Evolutionary conservation across 2,797 vertebrate species (phyloP).

Genomic region (Meda fulgida): DNA sequence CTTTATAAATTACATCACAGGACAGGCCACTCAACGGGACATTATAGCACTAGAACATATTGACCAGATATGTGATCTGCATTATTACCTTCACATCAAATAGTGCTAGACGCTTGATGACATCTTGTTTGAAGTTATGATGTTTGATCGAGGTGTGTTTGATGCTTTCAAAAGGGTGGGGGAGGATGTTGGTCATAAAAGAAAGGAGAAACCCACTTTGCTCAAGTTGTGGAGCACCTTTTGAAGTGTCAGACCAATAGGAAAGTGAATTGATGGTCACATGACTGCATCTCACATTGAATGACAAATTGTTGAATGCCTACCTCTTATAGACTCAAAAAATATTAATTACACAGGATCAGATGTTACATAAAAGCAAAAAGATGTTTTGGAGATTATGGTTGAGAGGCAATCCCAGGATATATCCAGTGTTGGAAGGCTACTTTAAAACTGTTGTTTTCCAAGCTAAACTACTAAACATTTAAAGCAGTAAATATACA

Average conservation of each 20-base stretch:
- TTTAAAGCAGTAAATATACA: background rate
- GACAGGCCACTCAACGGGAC: slow-evolving; percentile 35
- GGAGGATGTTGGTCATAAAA: slow-evolving; percentile 63
- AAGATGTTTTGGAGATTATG: background rate
- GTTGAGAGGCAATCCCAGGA: background rate
- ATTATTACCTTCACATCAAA: slow-evolving; percentile 80
- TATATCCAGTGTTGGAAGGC: background rate
- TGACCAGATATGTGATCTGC: slow-evolving; percentile 58
- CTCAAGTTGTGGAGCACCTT: slow-evolving; percentile 67
- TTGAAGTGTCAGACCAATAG: slow-evolving; percentile 70
- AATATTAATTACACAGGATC: slow-evolving; percentile 1
- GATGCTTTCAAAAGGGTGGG: slow-evolving; percentile 69
- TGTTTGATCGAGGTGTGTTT: slow-evolving; percentile 82
- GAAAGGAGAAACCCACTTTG: slow-evolving; percentile 73
- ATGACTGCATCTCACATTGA: slow-evolving; percentile 51
- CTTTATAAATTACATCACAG: slow-evolving; percentile 56
- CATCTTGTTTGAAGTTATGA: slow-evolving; percentile 81
- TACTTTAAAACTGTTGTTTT: slow-evolving; percentile 1
- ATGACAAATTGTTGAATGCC: slow-evolving; percentile 15
- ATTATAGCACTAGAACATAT: slow-evolving; percentile 26
- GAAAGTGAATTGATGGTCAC: slow-evolving; percentile 59
- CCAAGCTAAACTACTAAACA: background rate
- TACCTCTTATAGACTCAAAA: background rate
- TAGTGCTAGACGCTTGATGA: slow-evolving; percentile 74
- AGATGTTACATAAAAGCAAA: background rate